Conservation (phyloP, 2,797 vertebrate species). For the Scyliorhinus canicula region DNA sequence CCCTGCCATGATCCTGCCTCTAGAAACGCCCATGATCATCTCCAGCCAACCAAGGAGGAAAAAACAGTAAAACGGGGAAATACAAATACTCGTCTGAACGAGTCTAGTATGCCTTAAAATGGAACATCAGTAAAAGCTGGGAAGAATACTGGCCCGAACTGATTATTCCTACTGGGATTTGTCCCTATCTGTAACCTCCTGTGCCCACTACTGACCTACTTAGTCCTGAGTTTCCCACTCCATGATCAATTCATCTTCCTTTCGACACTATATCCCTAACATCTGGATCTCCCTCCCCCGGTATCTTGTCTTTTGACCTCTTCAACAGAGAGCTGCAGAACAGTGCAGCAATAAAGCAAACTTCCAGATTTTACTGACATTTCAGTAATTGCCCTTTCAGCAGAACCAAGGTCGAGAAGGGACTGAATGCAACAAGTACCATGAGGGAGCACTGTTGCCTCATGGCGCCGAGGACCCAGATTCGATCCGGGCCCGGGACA, state of each 20-base stretch:
- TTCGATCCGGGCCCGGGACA: no score
- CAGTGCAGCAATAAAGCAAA: background rate
- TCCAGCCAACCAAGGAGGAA: background rate
- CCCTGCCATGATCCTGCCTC: background rate
- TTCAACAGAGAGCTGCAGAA: background rate
- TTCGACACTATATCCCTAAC: background rate
- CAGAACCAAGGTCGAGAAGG: background rate
- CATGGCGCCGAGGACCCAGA: no score
- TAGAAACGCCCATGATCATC: background rate
- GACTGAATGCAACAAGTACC: background rate
- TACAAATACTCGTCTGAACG: no score
- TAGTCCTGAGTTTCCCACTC: background rate
- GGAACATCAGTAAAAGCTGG: no score
- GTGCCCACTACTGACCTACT: background rate
- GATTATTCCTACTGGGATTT: no score
- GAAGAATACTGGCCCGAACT: no score
- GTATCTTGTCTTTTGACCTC: background rate
- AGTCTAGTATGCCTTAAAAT: no score
- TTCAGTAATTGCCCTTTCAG: background rate
- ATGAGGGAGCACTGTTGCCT: no score
- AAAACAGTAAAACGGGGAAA: no score
- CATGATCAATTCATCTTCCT: background rate
- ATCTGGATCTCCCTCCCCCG: background rate
- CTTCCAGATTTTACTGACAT: no score
- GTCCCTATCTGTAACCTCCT: background rate